phyloP scores from a whole-genome alignment of 2,797 vertebrate species.

The Molossus alvarezi region DNA sequence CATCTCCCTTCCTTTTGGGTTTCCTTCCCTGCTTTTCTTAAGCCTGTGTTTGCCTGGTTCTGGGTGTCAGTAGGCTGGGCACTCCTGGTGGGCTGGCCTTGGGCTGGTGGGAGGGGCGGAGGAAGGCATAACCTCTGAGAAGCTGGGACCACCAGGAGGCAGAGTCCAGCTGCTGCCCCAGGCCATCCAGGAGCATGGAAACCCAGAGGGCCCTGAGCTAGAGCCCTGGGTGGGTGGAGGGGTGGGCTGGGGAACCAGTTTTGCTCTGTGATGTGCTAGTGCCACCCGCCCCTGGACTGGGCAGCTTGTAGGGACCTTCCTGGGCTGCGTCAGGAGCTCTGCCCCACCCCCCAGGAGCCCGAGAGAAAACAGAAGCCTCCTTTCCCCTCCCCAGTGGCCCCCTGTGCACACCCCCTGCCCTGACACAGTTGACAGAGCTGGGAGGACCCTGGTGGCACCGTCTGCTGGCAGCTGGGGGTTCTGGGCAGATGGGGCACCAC shows the following conservation, averaged over 20 bases:
- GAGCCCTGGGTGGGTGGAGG: fast-evolving
- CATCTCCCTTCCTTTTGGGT: background rate
- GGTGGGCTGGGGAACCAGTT: fast-evolving
- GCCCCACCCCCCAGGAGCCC: fast-evolving
- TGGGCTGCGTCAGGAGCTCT: background rate
- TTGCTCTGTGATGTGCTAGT: no score
- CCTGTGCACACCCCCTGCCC: background rate
- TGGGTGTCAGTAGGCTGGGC: background rate
- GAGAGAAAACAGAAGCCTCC: background rate
- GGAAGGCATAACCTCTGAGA: background rate
- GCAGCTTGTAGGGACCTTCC: no score
- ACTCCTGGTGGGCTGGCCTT: background rate
- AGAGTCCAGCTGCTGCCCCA: background rate
- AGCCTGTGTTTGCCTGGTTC: background rate
- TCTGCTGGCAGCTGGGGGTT: background rate
- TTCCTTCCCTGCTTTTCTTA: background rate
- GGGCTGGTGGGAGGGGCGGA: background rate
- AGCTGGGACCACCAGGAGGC: background rate
- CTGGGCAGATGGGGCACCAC: slow-evolving; percentile 61
- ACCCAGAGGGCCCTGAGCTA: no score
- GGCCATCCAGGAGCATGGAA: background rate
- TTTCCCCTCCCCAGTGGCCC: fast-evolving
- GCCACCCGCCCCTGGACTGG: background rate
- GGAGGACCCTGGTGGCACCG: background rate
- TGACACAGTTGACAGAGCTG: fast-evolving